Conservation (phyloP, 1,140 invertebrate species). For the Calephelis virginiensis region DNA sequence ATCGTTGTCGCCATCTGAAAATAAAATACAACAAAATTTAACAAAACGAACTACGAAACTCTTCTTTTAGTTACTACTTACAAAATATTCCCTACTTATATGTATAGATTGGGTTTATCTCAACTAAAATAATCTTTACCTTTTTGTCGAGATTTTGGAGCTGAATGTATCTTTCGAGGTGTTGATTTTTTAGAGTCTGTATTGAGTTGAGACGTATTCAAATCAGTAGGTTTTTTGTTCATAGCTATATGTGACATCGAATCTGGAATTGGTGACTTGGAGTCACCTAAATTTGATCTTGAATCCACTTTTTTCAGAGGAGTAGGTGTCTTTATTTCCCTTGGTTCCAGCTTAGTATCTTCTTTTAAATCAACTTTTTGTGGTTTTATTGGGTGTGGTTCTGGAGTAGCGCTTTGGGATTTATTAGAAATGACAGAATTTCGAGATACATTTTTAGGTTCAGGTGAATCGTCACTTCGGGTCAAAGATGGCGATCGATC, state of each 20-base stretch:
- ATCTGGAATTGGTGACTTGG: constrained; percentile 52
- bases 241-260: constrained; percentile 37
- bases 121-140: constrained; percentile 45
- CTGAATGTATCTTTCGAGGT: constrained; percentile 57
- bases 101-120: constrained; percentile 45
- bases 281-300: constrained; percentile 53
- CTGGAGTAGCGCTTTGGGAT: constrained; percentile 51
- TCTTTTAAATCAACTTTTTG: constrained; percentile 56
- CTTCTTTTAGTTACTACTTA: neutral
- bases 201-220: constrained; percentile 43
- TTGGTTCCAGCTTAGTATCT: constrained; percentile 40
- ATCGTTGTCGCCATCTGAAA: constrained; percentile 88
- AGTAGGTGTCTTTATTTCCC: constrained; percentile 33
- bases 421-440: constrained; percentile 45
- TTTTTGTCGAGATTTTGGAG: constrained; percentile 62
- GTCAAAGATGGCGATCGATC: constrained; percentile 76
- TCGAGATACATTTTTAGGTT: constrained; percentile 57
- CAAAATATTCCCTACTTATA: neutral
- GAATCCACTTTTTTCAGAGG: constrained; percentile 42
- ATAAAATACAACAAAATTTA: constrained; percentile 23
- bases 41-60: neutral
- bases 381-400: constrained; percentile 61
- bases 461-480: constrained; percentile 74
- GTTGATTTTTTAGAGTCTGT: constrained; percentile 60
- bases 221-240: constrained; percentile 55